Evolutionary conservation across 2,888 invertebrate genomes (phyloP).

Genomic region (Mythimna impura): DNA sequence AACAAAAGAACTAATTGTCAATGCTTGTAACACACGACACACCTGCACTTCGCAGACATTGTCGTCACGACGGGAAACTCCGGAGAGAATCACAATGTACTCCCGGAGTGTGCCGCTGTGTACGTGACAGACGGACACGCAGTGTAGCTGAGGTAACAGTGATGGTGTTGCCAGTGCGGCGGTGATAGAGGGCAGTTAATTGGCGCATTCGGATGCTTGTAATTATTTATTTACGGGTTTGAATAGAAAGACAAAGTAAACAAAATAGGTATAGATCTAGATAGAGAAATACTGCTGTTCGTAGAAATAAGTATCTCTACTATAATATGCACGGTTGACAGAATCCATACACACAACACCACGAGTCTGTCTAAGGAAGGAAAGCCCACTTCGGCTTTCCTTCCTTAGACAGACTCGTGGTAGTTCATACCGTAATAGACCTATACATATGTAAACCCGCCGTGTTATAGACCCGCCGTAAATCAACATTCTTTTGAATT

Average conservation of each 20-base stretch:
- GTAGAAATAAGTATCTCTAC: background rate
- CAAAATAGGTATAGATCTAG: background rate
- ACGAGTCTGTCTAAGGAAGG: too few relatives aligned
- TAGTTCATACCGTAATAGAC: too few relatives aligned
- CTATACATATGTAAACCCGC: too few relatives aligned
- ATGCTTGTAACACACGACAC: constrained; percentile 36
- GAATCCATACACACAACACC: too few relatives aligned
- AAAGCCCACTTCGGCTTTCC: too few relatives aligned
- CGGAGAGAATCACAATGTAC: constrained; percentile 42
- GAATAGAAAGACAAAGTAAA: background rate
- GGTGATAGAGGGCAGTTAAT: background rate
- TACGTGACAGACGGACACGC: constrained; percentile 1
- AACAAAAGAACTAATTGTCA: constrained; percentile 45
- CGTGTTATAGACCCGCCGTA: too few relatives aligned
- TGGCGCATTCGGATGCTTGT: background rate
- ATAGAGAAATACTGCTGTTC: background rate
- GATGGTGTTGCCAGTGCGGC: constrained; percentile 7
- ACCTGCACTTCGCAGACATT: constrained; percentile 39
- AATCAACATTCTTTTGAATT: too few relatives aligned
- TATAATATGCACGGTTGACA: too few relatives aligned
- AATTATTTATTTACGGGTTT: background rate
- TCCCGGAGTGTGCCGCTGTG: constrained; percentile 2
- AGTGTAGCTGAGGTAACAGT: background rate
- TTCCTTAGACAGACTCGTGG: too few relatives aligned
- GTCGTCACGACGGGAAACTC: constrained; percentile 35